Evolutionary conservation across 2,888 invertebrate species (phyloP), one percentile per base, ranked within the genome.

Genomic region (Tenodera sinensis): DNA sequence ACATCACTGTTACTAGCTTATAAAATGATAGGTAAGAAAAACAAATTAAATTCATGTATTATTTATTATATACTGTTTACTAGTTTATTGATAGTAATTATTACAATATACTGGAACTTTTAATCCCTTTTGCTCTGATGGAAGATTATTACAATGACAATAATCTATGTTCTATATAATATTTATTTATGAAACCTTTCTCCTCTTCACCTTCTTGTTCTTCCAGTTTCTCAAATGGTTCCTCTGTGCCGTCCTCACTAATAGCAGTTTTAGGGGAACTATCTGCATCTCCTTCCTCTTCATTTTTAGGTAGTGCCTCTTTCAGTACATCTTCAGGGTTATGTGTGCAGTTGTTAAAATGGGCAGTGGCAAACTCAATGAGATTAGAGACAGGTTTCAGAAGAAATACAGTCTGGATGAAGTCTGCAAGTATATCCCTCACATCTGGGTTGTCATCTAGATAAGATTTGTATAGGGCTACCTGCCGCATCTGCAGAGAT

Each of bases 361-460:
- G 81, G 25, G 30, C 20, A 9, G 30, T 28, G 15, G 89, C 83
- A 71, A 89, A 89, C n/a, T 84, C 81, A 12, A 89, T 30, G 20
- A 89, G 82, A 14, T 84, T 14, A n/a, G 83, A 15, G 0, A 71
- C 20, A 14, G 89, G 89, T 81, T 89, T 88, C 28, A 83, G 34
- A 25, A 89, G 81, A 28, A 89, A 84, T n/a, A 88, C 1, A 14
- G 84, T 81, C 34, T 89, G 89, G 7, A 89, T 42, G 30, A 83
- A 89, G 84, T 89, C 89, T 15, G 87, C 71, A 9, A 89, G 25
- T 27, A 89, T 47, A 27, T 83, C 25, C 30, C 83, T 83, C 15
- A 89, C 83, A 9, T 84, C 42, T n/a, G 89, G 87, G n/a, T 88
- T 28, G 27, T 89, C 89, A 30, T 84, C 84, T 4, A 87, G 34